A percentile compares a stretch with the other conserved stretches of the same genome.
Evolutionary conservation across 2,113 vertebrate genomes (phyloP).

Genomic region (Entomyzon cyanotis): DNA sequence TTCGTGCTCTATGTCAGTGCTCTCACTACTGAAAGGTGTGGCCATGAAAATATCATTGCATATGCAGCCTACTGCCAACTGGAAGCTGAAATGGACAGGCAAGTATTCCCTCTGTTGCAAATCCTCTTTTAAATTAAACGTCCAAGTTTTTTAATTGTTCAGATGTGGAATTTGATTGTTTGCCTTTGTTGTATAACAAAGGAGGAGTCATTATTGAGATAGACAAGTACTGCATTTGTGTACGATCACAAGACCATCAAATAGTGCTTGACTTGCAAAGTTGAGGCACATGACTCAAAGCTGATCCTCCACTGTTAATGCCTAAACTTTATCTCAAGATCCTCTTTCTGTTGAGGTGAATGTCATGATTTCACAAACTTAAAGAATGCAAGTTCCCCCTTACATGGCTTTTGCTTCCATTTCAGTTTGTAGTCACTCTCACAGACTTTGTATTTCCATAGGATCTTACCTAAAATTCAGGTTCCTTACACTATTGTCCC

Average conservation of each 20-base stretch:
- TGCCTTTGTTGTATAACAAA: neutral
- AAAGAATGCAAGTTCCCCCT: neutral
- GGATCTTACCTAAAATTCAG: neutral
- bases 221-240: neutral
- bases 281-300: neutral
- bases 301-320: neutral
- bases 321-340: neutral
- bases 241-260: neutral
- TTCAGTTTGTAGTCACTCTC: neutral
- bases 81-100: slow-evolving; percentile 94
- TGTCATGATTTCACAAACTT: neutral
- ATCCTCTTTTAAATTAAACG: neutral
- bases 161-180: neutral
- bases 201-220: neutral
- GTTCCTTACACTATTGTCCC: neutral
- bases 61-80: slow-evolving; percentile 98
- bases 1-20: slow-evolving; percentile 94
- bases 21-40: slow-evolving; percentile 91
- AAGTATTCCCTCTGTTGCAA: neutral
- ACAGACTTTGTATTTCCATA: neutral
- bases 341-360: neutral
- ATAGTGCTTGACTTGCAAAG: neutral
- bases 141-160: neutral
- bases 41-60: slow-evolving; percentile 95
- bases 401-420: neutral